Evolutionary conservation across 2,113 vertebrate species (phyloP), one percentile per base, ranked within the genome.

Genomic region (Channa argus): DNA sequence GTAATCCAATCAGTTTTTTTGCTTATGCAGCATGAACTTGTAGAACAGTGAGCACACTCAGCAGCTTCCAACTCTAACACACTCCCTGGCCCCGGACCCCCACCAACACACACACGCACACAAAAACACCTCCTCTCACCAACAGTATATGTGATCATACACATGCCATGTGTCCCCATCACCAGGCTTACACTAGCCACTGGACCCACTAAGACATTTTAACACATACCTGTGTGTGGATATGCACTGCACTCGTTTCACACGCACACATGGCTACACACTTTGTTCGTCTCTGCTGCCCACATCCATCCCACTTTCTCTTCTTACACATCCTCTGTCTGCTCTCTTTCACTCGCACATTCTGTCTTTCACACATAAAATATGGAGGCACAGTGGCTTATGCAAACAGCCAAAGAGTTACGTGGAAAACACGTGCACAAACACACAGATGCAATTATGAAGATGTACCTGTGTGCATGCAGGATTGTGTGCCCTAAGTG

Each of bases 1-100:
- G 74, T 88, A 89, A 89, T 87, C 83, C 79, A 86, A 88, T 89
- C 75, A 73, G 49, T 43, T 50, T 85, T 90, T 88, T 67, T 86
- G 88, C 89, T 82, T 88, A 84, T 72, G 71, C 86, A 74, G 89
- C 89, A 90, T 43, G 62, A 89, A 88, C 63, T 33, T 43, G 74
- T 79, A 36, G 61, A 85, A 88, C 83, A 86, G 67, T 44, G 74
- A 80, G 85, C 83, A 4, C 46, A 91, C 87, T 91, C 88, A 90
- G 81, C 85, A 88, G 75, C 80, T 86, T 87, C 78, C 24, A 71
- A 74, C 68, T 58, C 45, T 0, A 78, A 85, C 55, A 79, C 70
- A 80, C 56, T 54, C 71, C 51, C 63, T 38, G 45, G 36, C 43
- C 59, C 12, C 5, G 12, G 44, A 83, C 74, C 58, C 49, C 46